A percentile compares a stretch with the other conserved stretches of the same genome.
These are phyloP conservation scores for Hydractinia echinata DNA, from an alignment of 30 jellyfish, hydroid and myxozoan genomes.

Conservation along the genomic window DNA sequence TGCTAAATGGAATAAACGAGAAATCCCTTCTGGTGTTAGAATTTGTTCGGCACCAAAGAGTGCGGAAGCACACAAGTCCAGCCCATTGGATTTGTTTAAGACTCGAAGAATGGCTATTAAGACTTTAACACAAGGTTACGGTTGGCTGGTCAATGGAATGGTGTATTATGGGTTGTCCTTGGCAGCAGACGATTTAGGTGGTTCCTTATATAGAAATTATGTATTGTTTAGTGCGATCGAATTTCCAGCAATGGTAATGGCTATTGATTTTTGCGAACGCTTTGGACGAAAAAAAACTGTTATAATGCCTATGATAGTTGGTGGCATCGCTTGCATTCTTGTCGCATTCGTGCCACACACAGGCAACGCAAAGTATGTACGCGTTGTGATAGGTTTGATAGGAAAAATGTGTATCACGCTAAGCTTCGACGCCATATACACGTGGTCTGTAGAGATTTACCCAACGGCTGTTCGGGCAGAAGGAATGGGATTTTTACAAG, in stretches of 20 bases:
- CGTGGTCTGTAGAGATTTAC: slow-evolving; percentile 78
- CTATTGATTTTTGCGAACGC: slow-evolving; percentile 57
- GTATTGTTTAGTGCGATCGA: slow-evolving; percentile 60
- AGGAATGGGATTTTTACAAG: slow-evolving; percentile 67
- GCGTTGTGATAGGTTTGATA: slow-evolving; percentile 45
- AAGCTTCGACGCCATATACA: slow-evolving; percentile 60
- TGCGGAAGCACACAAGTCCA: slow-evolving; percentile 21
- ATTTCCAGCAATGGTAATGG: slow-evolving; percentile 63
- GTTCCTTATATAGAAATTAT: slow-evolving; percentile 55
- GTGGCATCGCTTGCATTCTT: slow-evolving; percentile 47
- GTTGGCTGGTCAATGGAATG: slow-evolving; percentile 72
- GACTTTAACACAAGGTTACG: slow-evolving; percentile 47
- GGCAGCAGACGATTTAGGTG: slow-evolving; percentile 89
- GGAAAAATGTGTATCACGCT: slow-evolving; percentile 66
- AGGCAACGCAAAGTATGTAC: slow-evolving; percentile 36
- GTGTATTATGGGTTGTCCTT: slow-evolving; percentile 67
- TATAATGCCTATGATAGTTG: slow-evolving; percentile 39
- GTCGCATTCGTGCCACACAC: slow-evolving; percentile 62
- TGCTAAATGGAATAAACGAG: slow-evolving; percentile 59
- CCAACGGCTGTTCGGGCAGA: slow-evolving; percentile 67
- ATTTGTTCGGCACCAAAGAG: slow-evolving; percentile 16
- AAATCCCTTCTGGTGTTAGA: slow-evolving; percentile 42
- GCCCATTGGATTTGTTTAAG: slow-evolving; percentile 48
- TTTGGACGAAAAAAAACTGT: slow-evolving; percentile 73
- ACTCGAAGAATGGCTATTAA: slow-evolving; percentile 52